Base-by-base conservation (phyloP, 1,140 invertebrate genomes). In the Eriocheir sinensis region DNA sequence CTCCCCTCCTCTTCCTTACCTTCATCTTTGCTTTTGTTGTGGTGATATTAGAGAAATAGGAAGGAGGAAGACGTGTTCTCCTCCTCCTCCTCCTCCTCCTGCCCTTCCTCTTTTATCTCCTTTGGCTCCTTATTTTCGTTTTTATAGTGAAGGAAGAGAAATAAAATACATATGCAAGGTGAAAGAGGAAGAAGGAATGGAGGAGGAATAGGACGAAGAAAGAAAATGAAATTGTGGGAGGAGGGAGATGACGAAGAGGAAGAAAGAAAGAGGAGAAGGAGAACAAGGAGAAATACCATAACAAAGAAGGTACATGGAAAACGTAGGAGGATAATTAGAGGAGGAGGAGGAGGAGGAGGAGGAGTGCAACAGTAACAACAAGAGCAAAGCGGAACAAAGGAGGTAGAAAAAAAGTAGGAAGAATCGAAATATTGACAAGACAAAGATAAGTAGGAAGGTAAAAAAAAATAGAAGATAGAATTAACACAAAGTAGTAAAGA, bases 311-410 rank as follows among this genome's bases (percentile, higher is more conserved):
- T 27, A 72, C 12, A 72, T 72, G 12, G 53, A 27, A 72, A 27
- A 27, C 12, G 53, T 72, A 12, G 12, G 53, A 72, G 12, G 53
- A 72, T 12, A 72, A 12, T 12, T 72, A 27, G 53, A 72, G 53
- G 53, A 72, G 53, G 53, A 72, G 53, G 53, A 72, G 53, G 53
- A 72, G 53, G 53, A 72, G 53, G 53, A 72, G 53, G 53, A 72
- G 27, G 53, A 12, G 12, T 27, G 12, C 53, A 12, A 12, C 12
- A 72, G 27, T 72, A 27, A 27, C 12, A 72, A 72, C 53, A 72
- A 27, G 27, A 12, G 53, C 27, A 72, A 72, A 72, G 53, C n/a
- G n/a, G 53, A 27, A 72, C 53, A 27, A 72, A 72, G 53, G 53
- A 72, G 12, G 12, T 72, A 27, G 53, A 72, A 72, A 72, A 72